phyloP scores from a whole-genome alignment of 2,888 invertebrate genomes.

The Coremacera marginata region DNA sequence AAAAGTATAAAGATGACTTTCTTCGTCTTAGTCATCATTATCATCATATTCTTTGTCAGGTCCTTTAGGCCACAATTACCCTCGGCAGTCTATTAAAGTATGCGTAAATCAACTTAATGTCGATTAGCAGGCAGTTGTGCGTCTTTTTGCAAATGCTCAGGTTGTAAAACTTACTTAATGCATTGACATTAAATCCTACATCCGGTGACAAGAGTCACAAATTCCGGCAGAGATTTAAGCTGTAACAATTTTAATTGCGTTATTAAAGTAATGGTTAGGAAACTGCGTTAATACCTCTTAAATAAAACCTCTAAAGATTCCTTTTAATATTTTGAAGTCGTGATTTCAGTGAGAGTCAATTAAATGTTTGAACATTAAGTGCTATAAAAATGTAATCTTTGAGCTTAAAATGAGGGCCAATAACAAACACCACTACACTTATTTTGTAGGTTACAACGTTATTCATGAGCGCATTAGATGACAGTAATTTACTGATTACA shows the following conservation, averaged over 20 bases:
- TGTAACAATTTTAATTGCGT: background rate
- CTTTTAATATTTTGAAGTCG: background rate
- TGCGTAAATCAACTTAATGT: slow-evolving; percentile 41
- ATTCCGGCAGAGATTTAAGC: background rate
- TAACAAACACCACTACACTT: slow-evolving; percentile 28
- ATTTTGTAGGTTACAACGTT: slow-evolving; percentile 31
- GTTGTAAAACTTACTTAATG: background rate
- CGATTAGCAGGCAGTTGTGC: background rate
- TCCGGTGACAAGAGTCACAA: background rate
- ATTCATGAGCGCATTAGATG: slow-evolving; percentile 38
- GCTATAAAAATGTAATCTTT: background rate
- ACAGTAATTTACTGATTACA: slow-evolving; percentile 37
- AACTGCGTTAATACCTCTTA: background rate
- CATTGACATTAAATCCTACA: background rate
- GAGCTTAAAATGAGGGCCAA: slow-evolving; percentile 31
- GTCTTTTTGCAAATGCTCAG: background rate
- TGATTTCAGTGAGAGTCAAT: background rate
- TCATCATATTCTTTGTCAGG: background rate
- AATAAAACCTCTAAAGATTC: background rate
- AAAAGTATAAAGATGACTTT: background rate
- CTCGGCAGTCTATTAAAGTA: slow-evolving; percentile 14
- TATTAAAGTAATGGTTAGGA: background rate
- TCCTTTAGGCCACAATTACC: background rate
- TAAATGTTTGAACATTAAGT: background rate
- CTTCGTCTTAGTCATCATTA: background rate